Base-by-base conservation (phyloP, 2,888 invertebrate genomes). In the Herminia tarsipennalis region DNA sequence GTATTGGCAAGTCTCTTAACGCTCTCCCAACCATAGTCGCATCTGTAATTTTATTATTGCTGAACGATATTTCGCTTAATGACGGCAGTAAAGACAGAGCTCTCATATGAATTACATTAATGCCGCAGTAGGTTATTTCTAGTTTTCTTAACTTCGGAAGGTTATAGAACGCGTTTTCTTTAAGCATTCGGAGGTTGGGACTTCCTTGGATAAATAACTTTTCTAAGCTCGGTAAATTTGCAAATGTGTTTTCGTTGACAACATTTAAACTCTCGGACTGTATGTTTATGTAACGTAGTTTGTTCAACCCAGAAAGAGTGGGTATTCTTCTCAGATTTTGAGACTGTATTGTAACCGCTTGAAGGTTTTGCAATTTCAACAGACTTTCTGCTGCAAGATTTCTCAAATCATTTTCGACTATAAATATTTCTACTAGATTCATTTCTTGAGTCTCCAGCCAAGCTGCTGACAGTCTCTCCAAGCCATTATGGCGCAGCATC, bases 321-420 rank as follows among this genome's bases (percentile, higher is more conserved):
- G 97, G 97, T 55, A 96, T 86, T 54, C 96, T 92, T 76, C 96
- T 96, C 53, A 97, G 87, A 56, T 93, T 93, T 48, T 95, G 94
- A 5, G 95, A 95, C 79, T 96, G 95, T 64, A 97, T 92, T 0
- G 97, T 97, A 27, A 97, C 93, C 1, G 97, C 97, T 90, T 97
- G 95, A 39, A 97, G 89, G 57, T 94, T 94, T 64, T 94, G 93
- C 66, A 97, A 86, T 67, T 95, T 94, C 55, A 94, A 93, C 32
- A 97, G 83, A 64, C 96, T 95, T 78, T 97, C 97, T 1, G 94
- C 92, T 0, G 97, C 97, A 35, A 97, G 88, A 62, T 94, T 96
- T 50, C 95, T 93, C 35, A 97, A 80, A 57, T 95, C 95, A 9
- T 96, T 96, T 82, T 97, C 97, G 1, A 97, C 97, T 18, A 97